Percentiles rank a stretch among this genome's conserved stretches.
phyloP scores from a whole-genome alignment of 2,888 invertebrate genomes.

The Dione vanillae region DNA sequence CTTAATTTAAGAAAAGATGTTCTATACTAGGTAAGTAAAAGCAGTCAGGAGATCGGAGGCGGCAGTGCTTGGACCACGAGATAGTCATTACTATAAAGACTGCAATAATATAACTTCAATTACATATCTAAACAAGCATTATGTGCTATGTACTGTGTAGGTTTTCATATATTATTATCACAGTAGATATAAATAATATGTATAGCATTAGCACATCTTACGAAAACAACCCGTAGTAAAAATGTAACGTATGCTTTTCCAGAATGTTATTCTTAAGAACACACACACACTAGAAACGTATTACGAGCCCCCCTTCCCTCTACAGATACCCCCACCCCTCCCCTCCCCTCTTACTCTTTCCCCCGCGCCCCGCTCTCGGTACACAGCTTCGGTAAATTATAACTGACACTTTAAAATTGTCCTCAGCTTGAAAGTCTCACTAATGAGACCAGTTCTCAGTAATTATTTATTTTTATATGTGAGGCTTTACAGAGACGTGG shows the following conservation, averaged over 20 bases:
- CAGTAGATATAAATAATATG: background rate
- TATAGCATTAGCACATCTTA: background rate
- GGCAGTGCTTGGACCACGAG: too few species aligned
- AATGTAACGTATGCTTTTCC: background rate
- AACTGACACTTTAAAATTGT: conserved; percentile 24
- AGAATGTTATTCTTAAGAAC: conserved; percentile 9
- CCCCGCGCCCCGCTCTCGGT: background rate
- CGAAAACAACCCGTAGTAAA: background rate
- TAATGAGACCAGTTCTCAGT: conserved; percentile 24
- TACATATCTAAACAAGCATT: too few species aligned
- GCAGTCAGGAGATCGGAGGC: too few species aligned
- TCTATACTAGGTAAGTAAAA: too few species aligned
- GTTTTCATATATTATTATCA: background rate
- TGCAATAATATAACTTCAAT: too few species aligned
- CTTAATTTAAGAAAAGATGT: too few species aligned
- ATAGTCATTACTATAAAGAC: too few species aligned
- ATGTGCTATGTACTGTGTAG: background rate
- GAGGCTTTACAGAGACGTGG: conserved; percentile 1
- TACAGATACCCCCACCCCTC: too few species aligned
- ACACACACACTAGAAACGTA: conserved; percentile 4
- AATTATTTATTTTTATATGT: conserved; percentile 30
- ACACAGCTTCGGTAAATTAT: conserved; percentile 17
- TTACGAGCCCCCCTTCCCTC: background rate
- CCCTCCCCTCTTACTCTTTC: background rate
- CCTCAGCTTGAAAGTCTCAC: conserved; percentile 10